Evolutionary conservation across 2,888 invertebrate genomes (phyloP).

Genomic region (Calameuta idolon): DNA sequence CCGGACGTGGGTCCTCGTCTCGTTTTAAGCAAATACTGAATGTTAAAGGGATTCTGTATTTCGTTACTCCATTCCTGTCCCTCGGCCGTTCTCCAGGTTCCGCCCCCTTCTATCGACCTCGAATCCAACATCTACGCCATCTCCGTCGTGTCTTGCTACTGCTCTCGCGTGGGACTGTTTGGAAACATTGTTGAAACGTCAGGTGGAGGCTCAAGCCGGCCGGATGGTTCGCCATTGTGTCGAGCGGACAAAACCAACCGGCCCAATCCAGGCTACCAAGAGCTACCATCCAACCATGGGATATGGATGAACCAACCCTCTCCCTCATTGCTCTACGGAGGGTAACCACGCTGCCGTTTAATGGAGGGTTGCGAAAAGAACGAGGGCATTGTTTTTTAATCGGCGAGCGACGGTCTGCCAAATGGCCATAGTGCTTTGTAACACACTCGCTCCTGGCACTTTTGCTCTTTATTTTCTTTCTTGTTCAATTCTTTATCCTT

Average conservation of each 20-base stretch:
- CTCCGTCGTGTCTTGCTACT: constrained; percentile 6
- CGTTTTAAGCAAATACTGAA: constrained; percentile 52
- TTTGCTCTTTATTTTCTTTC: too few relatives aligned
- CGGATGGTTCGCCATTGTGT: neutral
- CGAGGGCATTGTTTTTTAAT: constrained; percentile 20
- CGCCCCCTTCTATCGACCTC: neutral
- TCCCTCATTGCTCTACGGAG: neutral
- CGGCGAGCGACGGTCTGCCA: neutral
- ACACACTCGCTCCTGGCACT: too few relatives aligned
- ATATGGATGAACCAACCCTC: too few relatives aligned
- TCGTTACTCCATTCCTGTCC: neutral
- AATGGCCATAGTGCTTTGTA: too few relatives aligned
- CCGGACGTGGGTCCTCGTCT: constrained; percentile 47
- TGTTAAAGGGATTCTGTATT: constrained; percentile 45
- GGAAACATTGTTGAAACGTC: constrained; percentile 56
- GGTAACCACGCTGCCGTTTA: constrained; percentile 1
- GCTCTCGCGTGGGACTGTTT: constrained; percentile 37
- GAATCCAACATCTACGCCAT: neutral
- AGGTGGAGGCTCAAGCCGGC: constrained; percentile 27
- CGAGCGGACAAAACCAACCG: neutral
- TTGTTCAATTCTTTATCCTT: too few relatives aligned
- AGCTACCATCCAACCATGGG: too few relatives aligned
- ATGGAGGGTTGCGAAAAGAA: constrained; percentile 15
- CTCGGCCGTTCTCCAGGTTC: neutral
- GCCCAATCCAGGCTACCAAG: neutral